Base-by-base conservation (phyloP, 2,113 vertebrate genomes). In the Gadus chalcogrammus region DNA sequence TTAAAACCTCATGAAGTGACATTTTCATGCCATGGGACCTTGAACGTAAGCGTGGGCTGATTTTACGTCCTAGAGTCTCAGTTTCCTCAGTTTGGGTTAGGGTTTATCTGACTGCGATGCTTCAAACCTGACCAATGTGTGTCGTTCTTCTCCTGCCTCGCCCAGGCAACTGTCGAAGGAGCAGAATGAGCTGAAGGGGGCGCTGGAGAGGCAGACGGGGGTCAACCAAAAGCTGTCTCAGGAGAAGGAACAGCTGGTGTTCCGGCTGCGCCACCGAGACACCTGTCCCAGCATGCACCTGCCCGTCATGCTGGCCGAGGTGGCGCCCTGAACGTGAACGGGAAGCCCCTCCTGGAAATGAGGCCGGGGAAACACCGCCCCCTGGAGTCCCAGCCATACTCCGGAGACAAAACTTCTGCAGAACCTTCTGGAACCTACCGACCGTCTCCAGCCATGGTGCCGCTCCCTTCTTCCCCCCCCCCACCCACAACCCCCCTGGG, bases 181-280 rank as follows among this genome's bases (percentile, higher is more conserved):
- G 84, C 92, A 95, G 28, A 83, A 90, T 72, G 82, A 87, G 0
- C 69, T 93, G 48, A 94, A 91, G 0, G 89, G 84, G 75, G 88
- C 90, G 0, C 88, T 97, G 80, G 93, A 95, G 80, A 94, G 95
- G 82, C 95, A 96, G 88, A 17, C 72, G 0, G 81, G 91, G 11
- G 69, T 88, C 8, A 87, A 86, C 64, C 93, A 90, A 38, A 93
- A 87, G 69, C 90, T 93, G 52, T 84, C 72, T 67, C 94, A 88
- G 9, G 95, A 98, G 76, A 98, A 97, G 71, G 95, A 99, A 70
- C 92, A 98, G 87, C 90, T 96, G 76, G 81, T 97, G 65, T 96
- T 94, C 85, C 93, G 93, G 0, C 84, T 95, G 78, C 82, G 94
- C 0, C 92, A 91, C 1, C 64, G 88, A 0, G 92, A 91, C 7